phyloP scores from a whole-genome alignment of 2,888 invertebrate genomes.

The Perizoma affinitatum region DNA sequence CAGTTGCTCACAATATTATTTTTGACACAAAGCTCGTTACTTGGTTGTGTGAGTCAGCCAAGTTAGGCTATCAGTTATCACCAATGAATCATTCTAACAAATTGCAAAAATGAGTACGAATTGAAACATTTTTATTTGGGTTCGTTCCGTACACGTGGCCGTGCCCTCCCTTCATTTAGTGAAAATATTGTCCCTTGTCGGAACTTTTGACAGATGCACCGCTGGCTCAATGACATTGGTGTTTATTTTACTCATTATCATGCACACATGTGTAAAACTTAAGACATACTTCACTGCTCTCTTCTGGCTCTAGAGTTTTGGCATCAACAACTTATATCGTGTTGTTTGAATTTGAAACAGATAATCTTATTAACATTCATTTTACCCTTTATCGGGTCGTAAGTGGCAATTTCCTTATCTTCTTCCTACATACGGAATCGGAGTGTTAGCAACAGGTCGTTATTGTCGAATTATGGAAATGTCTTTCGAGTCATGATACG shows the following conservation, averaged over 20 bases:
- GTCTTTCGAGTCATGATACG: constrained; percentile 22
- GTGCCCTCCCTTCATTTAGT: constrained; percentile 40
- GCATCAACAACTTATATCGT: constrained; percentile 14
- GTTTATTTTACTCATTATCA: constrained; percentile 33
- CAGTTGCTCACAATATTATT: constrained; percentile 68
- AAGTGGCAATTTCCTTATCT: constrained; percentile 23
- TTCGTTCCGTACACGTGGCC: constrained; percentile 27
- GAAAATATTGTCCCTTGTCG: constrained; percentile 45
- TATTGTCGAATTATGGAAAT: constrained; percentile 37
- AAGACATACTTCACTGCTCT: constrained; percentile 19
- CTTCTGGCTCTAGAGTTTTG: constrained; percentile 6
- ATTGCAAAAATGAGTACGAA: constrained; percentile 26
- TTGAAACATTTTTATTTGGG: constrained; percentile 34
- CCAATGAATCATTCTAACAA: constrained; percentile 60
- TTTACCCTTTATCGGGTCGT: constrained; percentile 12
- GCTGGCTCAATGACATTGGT: constrained; percentile 32
- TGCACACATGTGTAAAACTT: constrained; percentile 29
- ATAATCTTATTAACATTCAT: constrained; percentile 18
- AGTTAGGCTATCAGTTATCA: constrained; percentile 53
- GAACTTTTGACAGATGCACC: constrained; percentile 33
- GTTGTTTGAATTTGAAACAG: constrained; percentile 16
- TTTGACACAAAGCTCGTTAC: constrained; percentile 54
- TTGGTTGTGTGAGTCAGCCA: constrained; percentile 66
- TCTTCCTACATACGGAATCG: constrained; percentile 18
- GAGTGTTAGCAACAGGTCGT: constrained; percentile 36